Conservation (phyloP, 2,113 vertebrate genomes). For the Oreochromis spilurus region DNA sequence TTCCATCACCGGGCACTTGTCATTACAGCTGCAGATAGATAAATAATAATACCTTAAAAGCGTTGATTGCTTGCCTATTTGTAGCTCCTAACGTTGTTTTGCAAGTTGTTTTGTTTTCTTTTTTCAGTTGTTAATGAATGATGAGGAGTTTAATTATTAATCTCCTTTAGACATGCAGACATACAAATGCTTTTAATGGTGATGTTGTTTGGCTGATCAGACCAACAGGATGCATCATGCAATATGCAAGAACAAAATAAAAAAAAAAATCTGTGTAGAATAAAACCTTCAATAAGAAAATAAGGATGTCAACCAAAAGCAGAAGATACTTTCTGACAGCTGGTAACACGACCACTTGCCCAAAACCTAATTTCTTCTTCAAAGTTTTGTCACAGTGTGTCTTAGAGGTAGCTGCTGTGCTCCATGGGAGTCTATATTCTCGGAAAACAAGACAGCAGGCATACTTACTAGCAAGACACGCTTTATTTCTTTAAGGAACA, state of each 20-base stretch:
- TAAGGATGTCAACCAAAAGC: constrained; percentile 13
- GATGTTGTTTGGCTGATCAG: constrained; percentile 20
- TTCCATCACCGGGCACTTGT: background rate
- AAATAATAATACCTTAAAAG: background rate
- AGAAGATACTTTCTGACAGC: constrained; percentile 31
- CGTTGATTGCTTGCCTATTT: constrained; percentile 17
- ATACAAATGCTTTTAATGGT: constrained; percentile 70
- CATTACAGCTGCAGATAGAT: background rate
- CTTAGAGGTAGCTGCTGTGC: constrained; percentile 29
- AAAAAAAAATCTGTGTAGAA: background rate
- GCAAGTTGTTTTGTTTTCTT: constrained; percentile 18
- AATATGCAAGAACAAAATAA: constrained; percentile 49
- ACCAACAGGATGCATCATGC: constrained; percentile 53
- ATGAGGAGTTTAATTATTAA: constrained; percentile 57
- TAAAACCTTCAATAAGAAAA: constrained; percentile 28
- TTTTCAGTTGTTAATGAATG: constrained; percentile 59
- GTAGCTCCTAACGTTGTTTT: background rate
- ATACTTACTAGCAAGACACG: background rate
- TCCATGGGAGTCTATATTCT: constrained; percentile 30
- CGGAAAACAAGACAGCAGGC: constrained; percentile 11
- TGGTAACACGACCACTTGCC: background rate
- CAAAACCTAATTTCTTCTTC: constrained; percentile 45
- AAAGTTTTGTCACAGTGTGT: constrained; percentile 41
- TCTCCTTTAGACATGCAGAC: constrained; percentile 56
- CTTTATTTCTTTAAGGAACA: constrained; percentile 26